Base-by-base conservation (phyloP, 1,140 invertebrate species). In the Psilanteris sp. region DNA sequence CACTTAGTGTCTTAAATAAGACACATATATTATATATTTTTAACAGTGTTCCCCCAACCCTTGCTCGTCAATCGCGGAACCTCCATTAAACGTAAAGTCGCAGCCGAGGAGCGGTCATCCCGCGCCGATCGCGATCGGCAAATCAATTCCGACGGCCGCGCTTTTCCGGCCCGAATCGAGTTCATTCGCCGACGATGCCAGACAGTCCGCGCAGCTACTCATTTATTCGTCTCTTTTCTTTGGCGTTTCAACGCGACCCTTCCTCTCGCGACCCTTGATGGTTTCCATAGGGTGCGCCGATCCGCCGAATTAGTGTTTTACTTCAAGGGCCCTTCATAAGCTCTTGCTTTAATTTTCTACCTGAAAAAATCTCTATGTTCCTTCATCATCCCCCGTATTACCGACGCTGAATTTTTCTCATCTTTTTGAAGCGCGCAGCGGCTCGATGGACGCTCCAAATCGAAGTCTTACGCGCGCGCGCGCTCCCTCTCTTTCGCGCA, bases 291-390 rank as follows among this genome's bases (percentile, higher is more conserved):
- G 73, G 79, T 80, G 75, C 82, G 80, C 80, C 80, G 79, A 81
- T 79, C 81, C 73, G 32, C 67, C 79, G 80, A 80, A 81, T 82
- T 85, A 84, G 77, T 83, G 73, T 83, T 85, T 84, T 81, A 79
- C 75, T 83, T 82, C 74, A 50, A 79, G 72, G 57, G 74, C 72
- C 76, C 75, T 77, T 77, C 78, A 62, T 77, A 78, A 82, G 77
- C 82, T 78, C 57, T 64, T 66, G 79, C 80, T 83, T 81, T 83
- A 80, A 83, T 83, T 83, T 83, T 83, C 82, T 83, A 83, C 81
- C 79, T 81, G 81, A 83, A 57, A 73, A 77, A 77, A 73, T 62
- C 34, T 50, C 64, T 50, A 27, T 62, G 52, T 50, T 50, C 46
- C 46, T 37, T 48, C 50, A 34, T 36, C 41, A 10, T 39, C 16